Evolutionary conservation across 2,113 vertebrate species (phyloP).

Genomic region (Hylia prasina): DNA sequence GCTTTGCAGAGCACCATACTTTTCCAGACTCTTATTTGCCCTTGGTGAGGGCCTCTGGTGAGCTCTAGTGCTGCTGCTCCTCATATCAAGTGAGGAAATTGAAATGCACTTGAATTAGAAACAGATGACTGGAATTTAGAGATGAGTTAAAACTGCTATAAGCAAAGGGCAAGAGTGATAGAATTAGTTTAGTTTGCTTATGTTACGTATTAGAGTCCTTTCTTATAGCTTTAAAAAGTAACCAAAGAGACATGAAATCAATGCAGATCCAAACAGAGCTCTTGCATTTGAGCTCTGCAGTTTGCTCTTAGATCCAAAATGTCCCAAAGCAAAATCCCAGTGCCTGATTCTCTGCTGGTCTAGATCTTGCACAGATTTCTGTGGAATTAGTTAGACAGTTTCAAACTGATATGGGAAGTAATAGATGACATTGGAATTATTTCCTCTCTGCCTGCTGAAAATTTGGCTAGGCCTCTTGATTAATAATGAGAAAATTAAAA

Average conservation of each 20-base stretch:
- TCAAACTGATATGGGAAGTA: background rate
- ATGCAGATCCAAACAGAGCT: background rate
- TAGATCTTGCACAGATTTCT: background rate
- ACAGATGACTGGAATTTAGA: slow-evolving; percentile 54
- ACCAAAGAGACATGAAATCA: background rate
- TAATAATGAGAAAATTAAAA: background rate
- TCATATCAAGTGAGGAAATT: slow-evolving; percentile 44
- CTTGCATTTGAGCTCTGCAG: background rate
- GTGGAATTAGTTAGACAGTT: background rate
- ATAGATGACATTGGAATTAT: background rate
- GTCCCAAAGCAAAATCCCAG: background rate
- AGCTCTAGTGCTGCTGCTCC: slow-evolving; percentile 9
- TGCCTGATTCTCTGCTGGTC: background rate
- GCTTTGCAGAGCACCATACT: background rate
- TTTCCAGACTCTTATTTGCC: slow-evolving; percentile 8
- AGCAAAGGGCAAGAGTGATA: slow-evolving; percentile 33
- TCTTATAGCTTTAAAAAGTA: background rate
- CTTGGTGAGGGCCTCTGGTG: background rate
- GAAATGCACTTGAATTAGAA: slow-evolving; percentile 51
- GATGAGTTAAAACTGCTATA: slow-evolving; percentile 48
- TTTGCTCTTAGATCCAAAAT: background rate
- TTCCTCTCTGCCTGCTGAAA: background rate
- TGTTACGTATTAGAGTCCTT: background rate
- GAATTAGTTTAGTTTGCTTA: slow-evolving; percentile 34
- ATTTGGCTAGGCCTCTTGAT: background rate